These are phyloP conservation scores for Poeciliopsis paucimaculata DNA, from an alignment of 2,797 vertebrate genomes.

Conservation along the genomic window DNA sequence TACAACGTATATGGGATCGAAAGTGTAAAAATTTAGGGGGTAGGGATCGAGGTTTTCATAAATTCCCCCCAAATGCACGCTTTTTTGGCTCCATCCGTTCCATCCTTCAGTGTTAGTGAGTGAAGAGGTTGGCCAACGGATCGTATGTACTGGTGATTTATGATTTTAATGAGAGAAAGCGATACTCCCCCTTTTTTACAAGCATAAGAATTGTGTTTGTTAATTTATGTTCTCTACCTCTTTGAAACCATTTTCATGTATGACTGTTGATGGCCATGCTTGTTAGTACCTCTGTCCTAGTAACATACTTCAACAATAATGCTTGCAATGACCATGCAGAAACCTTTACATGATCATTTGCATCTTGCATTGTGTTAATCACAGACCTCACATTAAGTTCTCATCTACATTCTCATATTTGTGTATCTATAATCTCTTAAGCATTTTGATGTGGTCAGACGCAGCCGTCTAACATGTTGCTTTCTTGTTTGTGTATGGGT, in stretches of 20 bases:
- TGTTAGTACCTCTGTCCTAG: constrained; percentile 71
- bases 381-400: constrained; percentile 68
- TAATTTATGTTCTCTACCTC: constrained; percentile 78
- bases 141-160: constrained; percentile 87
- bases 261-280: constrained; percentile 81
- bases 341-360: constrained; percentile 67
- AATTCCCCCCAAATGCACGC: constrained; percentile 84
- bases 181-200: constrained; percentile 70
- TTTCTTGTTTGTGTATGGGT: constrained; percentile 61
- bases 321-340: constrained; percentile 78
- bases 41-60: constrained; percentile 95
- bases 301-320: constrained; percentile 70
- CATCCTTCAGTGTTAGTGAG: constrained; percentile 89
- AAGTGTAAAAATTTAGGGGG: constrained; percentile 99
- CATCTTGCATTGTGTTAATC: constrained; percentile 65
- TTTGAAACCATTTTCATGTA: constrained; percentile 83
- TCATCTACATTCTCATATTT: constrained; percentile 75
- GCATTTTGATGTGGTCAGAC: constrained; percentile 28
- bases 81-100: constrained; percentile 89
- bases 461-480: constrained; percentile 52
- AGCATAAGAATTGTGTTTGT: constrained; percentile 73
- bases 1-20: constrained; percentile 99
- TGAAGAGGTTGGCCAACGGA: constrained; percentile 90
- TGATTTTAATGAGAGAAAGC: constrained; percentile 80
- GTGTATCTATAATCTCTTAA: constrained; percentile 66